phyloP scores from a whole-genome alignment of 2,888 invertebrate species.

The Lumbricus terrestris region DNA sequence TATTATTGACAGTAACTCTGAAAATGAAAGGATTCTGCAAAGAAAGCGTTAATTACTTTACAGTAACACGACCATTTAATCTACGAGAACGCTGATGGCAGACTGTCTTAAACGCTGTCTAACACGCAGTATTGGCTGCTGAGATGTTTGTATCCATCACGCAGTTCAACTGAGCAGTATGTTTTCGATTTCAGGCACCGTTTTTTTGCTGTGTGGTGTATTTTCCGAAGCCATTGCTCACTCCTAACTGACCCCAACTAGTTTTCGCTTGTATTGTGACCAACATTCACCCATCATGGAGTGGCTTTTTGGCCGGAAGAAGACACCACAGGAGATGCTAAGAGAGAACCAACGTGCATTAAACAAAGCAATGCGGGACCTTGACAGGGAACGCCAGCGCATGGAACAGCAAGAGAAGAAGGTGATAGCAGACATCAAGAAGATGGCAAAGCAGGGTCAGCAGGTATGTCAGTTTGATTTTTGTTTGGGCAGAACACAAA shows the following conservation, averaged over 20 bases:
- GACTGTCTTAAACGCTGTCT: too few species aligned
- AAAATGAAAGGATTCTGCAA: too few species aligned
- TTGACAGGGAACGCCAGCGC: slow-evolving; percentile 83
- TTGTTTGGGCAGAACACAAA: background rate
- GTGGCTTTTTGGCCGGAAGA: slow-evolving; percentile 84
- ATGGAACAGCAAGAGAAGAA: slow-evolving; percentile 99
- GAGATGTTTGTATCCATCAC: too few species aligned
- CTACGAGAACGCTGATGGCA: too few species aligned
- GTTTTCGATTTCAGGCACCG: background rate
- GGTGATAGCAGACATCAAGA: slow-evolving; percentile 95
- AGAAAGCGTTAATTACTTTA: too few species aligned
- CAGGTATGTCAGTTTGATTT: slow-evolving; percentile 73
- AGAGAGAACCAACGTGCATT: slow-evolving; percentile 95
- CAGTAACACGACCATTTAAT: too few species aligned
- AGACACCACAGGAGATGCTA: slow-evolving; percentile 96
- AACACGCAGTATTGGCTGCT: too few species aligned
- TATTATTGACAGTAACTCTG: too few species aligned
- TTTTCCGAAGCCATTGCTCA: background rate
- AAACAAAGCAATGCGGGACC: slow-evolving; percentile 95
- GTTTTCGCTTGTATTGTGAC: background rate
- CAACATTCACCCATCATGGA: slow-evolving; percentile 21
- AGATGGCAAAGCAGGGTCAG: slow-evolving; percentile 97
- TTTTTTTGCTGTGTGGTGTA: background rate
- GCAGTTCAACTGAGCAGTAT: background rate
- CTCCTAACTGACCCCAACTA: background rate